Evolutionary conservation across 2,888 invertebrate genomes (phyloP), one percentile per base, ranked within the genome.

Genomic region (Sinelater perroti): DNA sequence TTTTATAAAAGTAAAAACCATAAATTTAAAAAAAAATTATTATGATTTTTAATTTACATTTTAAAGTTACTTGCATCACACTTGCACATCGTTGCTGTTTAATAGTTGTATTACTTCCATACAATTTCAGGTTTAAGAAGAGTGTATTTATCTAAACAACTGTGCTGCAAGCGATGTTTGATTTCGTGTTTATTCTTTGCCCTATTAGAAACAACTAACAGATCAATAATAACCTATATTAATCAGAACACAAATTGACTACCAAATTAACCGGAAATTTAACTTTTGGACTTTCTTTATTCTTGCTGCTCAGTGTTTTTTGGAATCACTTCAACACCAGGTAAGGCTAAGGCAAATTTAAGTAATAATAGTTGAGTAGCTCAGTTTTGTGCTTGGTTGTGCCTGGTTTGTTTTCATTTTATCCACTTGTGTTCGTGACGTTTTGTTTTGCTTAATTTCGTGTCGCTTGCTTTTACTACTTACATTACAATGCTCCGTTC

Each of bases 321-420:
- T 95, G 95, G 95, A 95, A 93, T 88, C 93, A 95, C 91, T 95
- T 95, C 92, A 95, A 95, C 82, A 91, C 93, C 87, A 95, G 95
- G 95, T 95, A 95, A 95, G 94, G 87, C 79, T 75, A 56, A 16
- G 36, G 45, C 38, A 47, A 59, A 33, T 54, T 46, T 47, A 46
- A 49, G 17, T 38, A 40, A 20, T 26, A 44, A 13, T 55, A 60
- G 36, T 55, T 45, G 2, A 40, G 24, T 38, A 40, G 24, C 24
- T 24, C 40, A 24, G 18, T 24, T 60, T 56, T 44, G 46, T 57
- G 59, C 56, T 56, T 42, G 51, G 20, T 50, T 46, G 66, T 68
- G 69, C 70, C 67, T 71, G 69, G 66, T 68, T 71, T 63, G 60
- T 64, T 67, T 72, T 67, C 64, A 56, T 66, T 68, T 64, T 64